These are phyloP conservation scores for Lanius collurio DNA, from an alignment of 2,113 vertebrate species.

Conservation along the genomic window DNA sequence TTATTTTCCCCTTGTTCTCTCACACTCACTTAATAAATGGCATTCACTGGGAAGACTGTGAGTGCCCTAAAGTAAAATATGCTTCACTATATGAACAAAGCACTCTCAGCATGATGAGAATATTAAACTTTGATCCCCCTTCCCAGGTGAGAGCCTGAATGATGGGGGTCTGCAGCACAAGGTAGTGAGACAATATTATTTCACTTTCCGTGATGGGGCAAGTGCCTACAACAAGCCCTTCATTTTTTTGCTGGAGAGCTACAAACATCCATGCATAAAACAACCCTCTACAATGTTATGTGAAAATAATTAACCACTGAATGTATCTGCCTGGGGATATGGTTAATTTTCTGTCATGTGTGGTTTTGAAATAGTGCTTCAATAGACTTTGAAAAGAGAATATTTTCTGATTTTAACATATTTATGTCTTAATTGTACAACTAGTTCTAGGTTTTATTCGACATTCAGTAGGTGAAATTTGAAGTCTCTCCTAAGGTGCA, in stretches of 20 bases:
- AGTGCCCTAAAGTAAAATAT: not conserved
- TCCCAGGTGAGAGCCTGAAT: not conserved
- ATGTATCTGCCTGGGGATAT: not conserved
- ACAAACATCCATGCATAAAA: not conserved
- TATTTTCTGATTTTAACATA: not conserved
- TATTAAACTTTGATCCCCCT: not conserved
- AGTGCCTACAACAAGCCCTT: not conserved
- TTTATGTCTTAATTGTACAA: not conserved
- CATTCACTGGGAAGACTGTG: fast-evolving
- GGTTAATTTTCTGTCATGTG: not conserved
- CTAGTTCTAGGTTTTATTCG: not conserved
- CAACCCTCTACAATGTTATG: not conserved
- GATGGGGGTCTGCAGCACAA: not conserved
- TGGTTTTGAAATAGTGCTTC: not conserved
- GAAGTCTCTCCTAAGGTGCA: not conserved
- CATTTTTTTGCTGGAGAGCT: not conserved
- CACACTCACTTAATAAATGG: not conserved
- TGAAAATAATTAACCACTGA: not conserved
- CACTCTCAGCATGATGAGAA: not conserved
- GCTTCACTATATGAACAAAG: not conserved
- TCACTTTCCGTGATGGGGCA: not conserved
- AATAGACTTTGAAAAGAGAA: not conserved
- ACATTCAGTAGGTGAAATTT: not conserved
- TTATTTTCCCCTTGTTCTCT: not conserved
- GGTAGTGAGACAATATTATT: not conserved